Base-by-base conservation (phyloP, 2,888 invertebrate genomes). In the Dasypolia templi region DNA sequence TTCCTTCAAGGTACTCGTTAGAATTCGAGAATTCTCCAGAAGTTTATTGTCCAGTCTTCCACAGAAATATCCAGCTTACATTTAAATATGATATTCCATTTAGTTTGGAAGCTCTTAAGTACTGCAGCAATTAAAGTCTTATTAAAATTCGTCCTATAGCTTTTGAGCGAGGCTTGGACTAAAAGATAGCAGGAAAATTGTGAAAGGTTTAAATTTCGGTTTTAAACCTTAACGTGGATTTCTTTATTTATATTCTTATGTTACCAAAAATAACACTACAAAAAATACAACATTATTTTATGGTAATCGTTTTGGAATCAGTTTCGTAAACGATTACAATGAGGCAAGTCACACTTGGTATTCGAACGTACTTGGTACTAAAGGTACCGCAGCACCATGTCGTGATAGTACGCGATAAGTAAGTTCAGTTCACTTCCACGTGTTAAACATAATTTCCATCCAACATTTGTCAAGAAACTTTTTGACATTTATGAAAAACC, bases 101-200 rank as follows among this genome's bases (percentile, higher is more conserved):
- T 77, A 80, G 74, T 79, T 79, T 56, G 55, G 74, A 79, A 86
- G 80, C 74, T 83, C 63, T 83, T 75, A 76, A 84, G 84, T 77
- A 68, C 74, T 76, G 80, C 76, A 68, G 81, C 81, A 84, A 84
- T 84, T 83, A 77, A 76, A 79, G 74, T 83, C 70, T 72, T 84
- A 86, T 86, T 84, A 76, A 86, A 86, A 83, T 83, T 75, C 73
- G 68, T 75, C 79, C 72, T 75, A 72, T 75, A 75, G 80, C 84
- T 83, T 77, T 71, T 72, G 53, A 72, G 80, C 64, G 84, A 65
- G 35, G 49, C 61, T 44, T 73, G 51, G 55, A 79, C 71, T 72
- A 75, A 81, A 75, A 46, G 61, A 84, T 71, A 65, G 64, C 53
- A 46, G 49, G 19, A 14, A 75, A 81, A 72, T 72, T 58, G 58